Evolutionary conservation across 2,888 invertebrate species (phyloP).

Genomic region (Leucophenga maculata): DNA sequence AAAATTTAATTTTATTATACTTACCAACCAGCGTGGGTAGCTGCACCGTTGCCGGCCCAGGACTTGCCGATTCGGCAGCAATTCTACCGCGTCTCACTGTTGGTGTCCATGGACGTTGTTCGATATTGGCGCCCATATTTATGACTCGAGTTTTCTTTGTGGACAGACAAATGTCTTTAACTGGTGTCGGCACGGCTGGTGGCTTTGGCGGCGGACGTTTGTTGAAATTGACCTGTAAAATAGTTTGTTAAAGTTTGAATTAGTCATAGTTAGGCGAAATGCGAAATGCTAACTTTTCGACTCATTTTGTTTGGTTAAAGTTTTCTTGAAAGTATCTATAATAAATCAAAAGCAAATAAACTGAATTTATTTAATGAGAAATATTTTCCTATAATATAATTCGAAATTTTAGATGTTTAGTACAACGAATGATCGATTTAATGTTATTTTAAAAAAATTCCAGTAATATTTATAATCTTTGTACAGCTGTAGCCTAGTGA

Average conservation of each 20-base stretch:
- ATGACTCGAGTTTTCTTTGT: constrained; percentile 45
- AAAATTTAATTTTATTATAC: constrained; percentile 28
- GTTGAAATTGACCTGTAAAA: not conserved
- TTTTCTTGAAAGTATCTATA: not conserved
- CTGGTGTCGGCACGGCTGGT: not conserved
- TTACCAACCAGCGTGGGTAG: constrained; percentile 87
- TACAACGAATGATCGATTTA: too few species aligned
- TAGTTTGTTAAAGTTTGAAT: not conserved
- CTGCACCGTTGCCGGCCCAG: constrained; percentile 90
- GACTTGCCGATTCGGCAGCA: constrained; percentile 87
- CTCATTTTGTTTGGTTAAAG: not conserved
- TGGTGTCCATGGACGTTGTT: constrained; percentile 92
- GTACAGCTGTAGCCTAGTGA: too few species aligned
- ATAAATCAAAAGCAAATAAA: not conserved
- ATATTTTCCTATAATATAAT: too few species aligned
- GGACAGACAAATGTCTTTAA: constrained; percentile 44
- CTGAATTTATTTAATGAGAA: too few species aligned
- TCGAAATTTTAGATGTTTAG: too few species aligned
- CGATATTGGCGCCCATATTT: constrained; percentile 76
- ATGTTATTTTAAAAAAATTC: too few species aligned
- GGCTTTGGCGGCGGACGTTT: not conserved
- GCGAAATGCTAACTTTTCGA: not conserved
- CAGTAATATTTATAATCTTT: too few species aligned
- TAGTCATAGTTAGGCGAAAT: too few species aligned
- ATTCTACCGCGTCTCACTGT: constrained; percentile 91